These are phyloP conservation scores for Calcarius lapponicus DNA, from an alignment of 2,797 vertebrate genomes.

Conservation along the genomic window DNA sequence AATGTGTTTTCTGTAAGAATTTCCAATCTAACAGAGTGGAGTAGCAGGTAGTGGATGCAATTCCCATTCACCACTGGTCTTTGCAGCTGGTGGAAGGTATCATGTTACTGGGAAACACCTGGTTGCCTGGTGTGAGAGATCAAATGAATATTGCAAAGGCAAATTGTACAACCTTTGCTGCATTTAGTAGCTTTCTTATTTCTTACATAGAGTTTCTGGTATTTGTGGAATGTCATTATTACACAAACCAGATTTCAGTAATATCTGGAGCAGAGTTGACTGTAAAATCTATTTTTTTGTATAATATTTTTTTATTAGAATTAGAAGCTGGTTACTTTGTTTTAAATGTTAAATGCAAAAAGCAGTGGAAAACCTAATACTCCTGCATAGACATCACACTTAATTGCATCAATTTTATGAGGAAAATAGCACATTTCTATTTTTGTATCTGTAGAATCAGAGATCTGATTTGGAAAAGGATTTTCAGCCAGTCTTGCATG, in stretches of 20 bases:
- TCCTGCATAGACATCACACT: not conserved
- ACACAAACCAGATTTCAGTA: not conserved
- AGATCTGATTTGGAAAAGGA: not conserved
- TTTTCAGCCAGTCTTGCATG: not conserved
- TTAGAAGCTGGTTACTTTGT: not conserved
- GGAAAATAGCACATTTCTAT: not conserved
- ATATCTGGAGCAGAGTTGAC: not conserved
- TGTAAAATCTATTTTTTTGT: not conserved
- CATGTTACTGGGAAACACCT: not conserved
- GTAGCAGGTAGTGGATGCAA: not conserved
- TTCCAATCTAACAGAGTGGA: not conserved
- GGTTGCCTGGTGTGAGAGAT: not conserved
- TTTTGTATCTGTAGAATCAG: not conserved
- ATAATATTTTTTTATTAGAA: not conserved
- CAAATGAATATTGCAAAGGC: not conserved
- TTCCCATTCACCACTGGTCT: not conserved
- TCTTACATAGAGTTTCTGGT: not conserved
- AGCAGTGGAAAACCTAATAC: not conserved
- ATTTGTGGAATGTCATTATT: not conserved
- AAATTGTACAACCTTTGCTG: not conserved
- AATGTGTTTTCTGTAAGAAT: not conserved
- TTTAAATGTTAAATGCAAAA: not conserved
- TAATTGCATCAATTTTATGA: not conserved
- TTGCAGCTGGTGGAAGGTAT: not conserved
- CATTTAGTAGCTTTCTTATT: not conserved